Percentiles rank a stretch among this genome's conserved stretches.
Conservation (phyloP, 1,140 invertebrate species). For the Drosophila rufa region DNA sequence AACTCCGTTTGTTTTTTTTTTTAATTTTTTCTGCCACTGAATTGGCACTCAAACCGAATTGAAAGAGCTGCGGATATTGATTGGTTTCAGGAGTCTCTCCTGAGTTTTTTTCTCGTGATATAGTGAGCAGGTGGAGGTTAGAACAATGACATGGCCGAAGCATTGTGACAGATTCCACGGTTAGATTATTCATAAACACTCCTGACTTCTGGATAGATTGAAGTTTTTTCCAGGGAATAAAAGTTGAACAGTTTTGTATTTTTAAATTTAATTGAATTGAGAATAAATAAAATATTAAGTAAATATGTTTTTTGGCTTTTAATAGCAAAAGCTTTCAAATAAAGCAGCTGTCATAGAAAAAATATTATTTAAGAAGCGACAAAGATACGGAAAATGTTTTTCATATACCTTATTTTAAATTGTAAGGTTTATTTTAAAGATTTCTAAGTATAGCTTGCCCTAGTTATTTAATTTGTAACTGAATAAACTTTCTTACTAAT, state of each 20-base stretch:
- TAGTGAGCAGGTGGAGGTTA: not conserved
- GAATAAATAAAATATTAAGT: no score
- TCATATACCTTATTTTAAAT: no score
- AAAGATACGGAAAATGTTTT: no score
- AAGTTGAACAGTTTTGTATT: no score
- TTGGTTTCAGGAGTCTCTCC: slow-evolving; percentile 33
- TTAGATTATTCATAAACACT: not conserved
- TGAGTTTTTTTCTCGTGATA: slow-evolving; percentile 3
- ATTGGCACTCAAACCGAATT: slow-evolving; percentile 31
- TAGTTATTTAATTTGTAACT: not conserved
- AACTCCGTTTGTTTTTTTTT: slow-evolving; percentile 13
- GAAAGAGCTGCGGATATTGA: slow-evolving; percentile 46
- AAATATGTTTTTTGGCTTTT: no score
- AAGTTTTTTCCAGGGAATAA: not conserved
- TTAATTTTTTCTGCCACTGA: slow-evolving; percentile 20
- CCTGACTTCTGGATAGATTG: no score
- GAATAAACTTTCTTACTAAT: not conserved
- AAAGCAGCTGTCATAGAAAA: no score
- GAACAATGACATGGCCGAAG: slow-evolving; percentile 6
- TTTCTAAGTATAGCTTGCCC: not conserved
- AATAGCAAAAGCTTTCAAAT: no score
- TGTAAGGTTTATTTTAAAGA: not conserved
- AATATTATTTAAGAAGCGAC: no score
- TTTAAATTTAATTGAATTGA: no score
- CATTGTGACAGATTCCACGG: not conserved